A percentile compares a stretch with the other conserved stretches of the same genome.
Conservation (phyloP, 2,888 invertebrate genomes). For the Crepidodera aurea region DNA sequence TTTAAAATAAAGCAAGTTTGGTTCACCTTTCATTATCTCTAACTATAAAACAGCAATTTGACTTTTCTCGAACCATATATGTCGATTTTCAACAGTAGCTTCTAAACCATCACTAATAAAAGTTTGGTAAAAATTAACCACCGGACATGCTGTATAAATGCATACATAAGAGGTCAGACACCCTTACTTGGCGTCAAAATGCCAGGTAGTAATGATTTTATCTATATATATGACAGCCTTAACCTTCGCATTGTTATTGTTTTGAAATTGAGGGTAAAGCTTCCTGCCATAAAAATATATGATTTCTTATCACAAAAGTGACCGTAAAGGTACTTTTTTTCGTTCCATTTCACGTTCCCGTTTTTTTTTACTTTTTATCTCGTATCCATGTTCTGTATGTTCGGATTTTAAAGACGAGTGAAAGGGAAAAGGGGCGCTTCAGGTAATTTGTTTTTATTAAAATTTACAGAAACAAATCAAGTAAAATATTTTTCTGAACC, state of each 20-base stretch:
- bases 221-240: conserved; percentile 39
- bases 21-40: too few relatives aligned
- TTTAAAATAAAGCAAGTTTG: too few relatives aligned
- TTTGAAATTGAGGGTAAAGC: conserved; percentile 39
- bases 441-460: too few relatives aligned
- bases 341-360: neutral
- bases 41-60: too few relatives aligned
- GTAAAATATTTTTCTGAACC: too few relatives aligned
- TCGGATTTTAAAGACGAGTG: too few relatives aligned
- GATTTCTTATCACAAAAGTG: conserved; percentile 37
- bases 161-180: conserved; percentile 28
- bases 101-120: too few relatives aligned
- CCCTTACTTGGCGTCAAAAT: conserved; percentile 36
- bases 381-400: neutral
- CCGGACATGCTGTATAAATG: conserved; percentile 1
- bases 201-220: conserved; percentile 41
- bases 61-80: too few relatives aligned
- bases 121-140: too few relatives aligned
- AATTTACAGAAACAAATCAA: too few relatives aligned
- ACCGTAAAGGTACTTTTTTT: conserved; percentile 4
- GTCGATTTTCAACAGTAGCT: too few relatives aligned
- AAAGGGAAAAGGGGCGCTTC: too few relatives aligned
- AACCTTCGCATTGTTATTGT: conserved; percentile 39
- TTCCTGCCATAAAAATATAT: conserved; percentile 42
- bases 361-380: neutral